Percentiles rank a stretch among this genome's conserved stretches.
phyloP scores from a whole-genome alignment of 2,888 invertebrate species.

The Epinotia demarniana region DNA sequence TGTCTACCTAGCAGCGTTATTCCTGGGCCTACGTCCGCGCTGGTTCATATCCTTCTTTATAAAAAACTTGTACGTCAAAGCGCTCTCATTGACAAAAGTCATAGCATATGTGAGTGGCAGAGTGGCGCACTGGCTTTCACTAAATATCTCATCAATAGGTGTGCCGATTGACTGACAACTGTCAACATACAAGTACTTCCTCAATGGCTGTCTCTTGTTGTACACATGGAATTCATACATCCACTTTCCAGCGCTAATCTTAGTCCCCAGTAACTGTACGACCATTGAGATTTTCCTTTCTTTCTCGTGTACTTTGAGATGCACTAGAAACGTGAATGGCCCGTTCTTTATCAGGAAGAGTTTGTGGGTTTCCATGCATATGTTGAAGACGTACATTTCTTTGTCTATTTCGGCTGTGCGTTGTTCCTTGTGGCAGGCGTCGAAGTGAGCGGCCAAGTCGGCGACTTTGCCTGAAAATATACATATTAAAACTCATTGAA shows the following conservation, averaged over 20 bases:
- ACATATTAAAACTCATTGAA: too few relatives aligned
- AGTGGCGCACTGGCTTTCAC: constrained; percentile 55
- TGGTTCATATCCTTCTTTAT: constrained; percentile 51
- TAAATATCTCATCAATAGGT: constrained; percentile 55
- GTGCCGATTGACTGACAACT: constrained; percentile 56
- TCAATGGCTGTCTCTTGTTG: constrained; percentile 64
- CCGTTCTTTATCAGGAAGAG: constrained; percentile 60
- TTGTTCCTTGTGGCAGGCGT: constrained; percentile 58
- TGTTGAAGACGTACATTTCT: constrained; percentile 60
- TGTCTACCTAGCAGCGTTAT: constrained; percentile 7
- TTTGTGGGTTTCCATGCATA: constrained; percentile 51
- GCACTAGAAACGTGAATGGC: constrained; percentile 63
- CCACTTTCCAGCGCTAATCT: constrained; percentile 68
- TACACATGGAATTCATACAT: constrained; percentile 70
- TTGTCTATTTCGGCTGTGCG: constrained; percentile 58
- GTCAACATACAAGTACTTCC: constrained; percentile 62
- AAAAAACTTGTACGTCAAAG: constrained; percentile 58
- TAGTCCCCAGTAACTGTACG: constrained; percentile 65
- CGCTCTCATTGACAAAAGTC: constrained; percentile 51
- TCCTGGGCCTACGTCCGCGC: constrained; percentile 37
- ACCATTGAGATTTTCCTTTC: constrained; percentile 61
- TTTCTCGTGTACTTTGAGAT: constrained; percentile 57
- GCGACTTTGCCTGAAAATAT: constrained; percentile 64
- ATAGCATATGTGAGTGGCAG: constrained; percentile 56
- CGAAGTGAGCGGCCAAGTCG: constrained; percentile 63